phyloP scores from a whole-genome alignment of 2,113 vertebrate genomes.

The Neodontobutis hainanensis region DNA sequence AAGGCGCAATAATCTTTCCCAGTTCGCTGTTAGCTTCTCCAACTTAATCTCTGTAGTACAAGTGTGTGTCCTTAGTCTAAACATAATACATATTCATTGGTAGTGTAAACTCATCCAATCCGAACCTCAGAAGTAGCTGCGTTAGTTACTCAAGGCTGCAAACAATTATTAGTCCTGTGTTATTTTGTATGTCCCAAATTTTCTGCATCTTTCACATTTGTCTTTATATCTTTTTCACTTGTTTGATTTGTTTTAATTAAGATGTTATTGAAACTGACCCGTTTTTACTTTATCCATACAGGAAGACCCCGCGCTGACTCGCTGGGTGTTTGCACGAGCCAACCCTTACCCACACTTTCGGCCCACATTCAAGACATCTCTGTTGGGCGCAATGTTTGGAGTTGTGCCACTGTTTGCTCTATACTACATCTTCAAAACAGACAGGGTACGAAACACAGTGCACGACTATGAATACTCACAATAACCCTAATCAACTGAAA shows the following conservation, averaged over 20 bases:
- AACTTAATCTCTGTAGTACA: too few species aligned
- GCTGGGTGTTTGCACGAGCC: slow-evolving; percentile 84
- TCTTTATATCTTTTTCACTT: background rate
- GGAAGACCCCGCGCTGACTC: slow-evolving; percentile 88
- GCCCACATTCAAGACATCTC: slow-evolving; percentile 83
- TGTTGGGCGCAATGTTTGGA: slow-evolving; percentile 76
- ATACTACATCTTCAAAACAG: slow-evolving; percentile 76
- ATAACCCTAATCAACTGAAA: too few species aligned
- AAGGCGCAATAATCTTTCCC: too few species aligned
- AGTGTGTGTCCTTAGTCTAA: too few species aligned
- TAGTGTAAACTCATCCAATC: too few species aligned
- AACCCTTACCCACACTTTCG: slow-evolving; percentile 83
- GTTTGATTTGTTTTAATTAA: background rate
- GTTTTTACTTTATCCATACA: slow-evolving; percentile 56
- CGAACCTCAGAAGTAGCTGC: too few species aligned
- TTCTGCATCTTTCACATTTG: background rate
- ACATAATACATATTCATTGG: too few species aligned
- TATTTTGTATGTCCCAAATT: too few species aligned
- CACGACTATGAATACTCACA: background rate
- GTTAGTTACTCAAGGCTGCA: too few species aligned
- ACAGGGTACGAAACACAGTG: slow-evolving; percentile 78
- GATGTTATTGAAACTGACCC: background rate
- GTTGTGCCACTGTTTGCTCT: slow-evolving; percentile 82
- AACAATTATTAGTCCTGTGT: too few species aligned
- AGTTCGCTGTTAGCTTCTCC: too few species aligned